phyloP scores from a whole-genome alignment of 2,113 vertebrate species.

The Romanogobio albipinnatus region DNA sequence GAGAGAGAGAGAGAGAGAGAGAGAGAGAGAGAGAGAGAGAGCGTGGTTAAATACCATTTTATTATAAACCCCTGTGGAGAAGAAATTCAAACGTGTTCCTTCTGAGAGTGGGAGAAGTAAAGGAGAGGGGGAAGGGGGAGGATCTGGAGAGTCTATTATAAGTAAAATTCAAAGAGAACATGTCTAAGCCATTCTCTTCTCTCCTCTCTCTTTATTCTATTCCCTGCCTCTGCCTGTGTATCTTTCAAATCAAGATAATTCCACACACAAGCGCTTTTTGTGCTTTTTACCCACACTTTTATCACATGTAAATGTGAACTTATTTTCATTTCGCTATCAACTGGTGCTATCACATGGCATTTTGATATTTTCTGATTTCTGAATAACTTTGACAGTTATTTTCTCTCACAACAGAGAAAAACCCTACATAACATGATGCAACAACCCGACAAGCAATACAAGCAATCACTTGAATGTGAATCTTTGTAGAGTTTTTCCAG shows the following conservation, averaged over 20 bases:
- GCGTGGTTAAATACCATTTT: constrained; percentile 74
- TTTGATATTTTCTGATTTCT: neutral
- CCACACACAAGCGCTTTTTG: neutral
- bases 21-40: constrained; percentile 48
- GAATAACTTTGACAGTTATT: neutral
- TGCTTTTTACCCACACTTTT: neutral
- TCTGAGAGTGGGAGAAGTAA: constrained; percentile 61
- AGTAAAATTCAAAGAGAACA: constrained; percentile 69
- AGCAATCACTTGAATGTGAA: neutral
- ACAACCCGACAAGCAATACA: neutral
- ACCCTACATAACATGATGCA: neutral
- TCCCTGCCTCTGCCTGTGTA: constrained; percentile 53
- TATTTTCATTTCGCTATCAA: neutral
- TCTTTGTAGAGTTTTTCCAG: neutral
- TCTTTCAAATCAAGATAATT: constrained; percentile 20
- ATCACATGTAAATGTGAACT: neutral
- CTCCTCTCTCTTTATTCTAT: constrained; percentile 57
- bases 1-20: neutral
- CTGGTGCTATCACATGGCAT: constrained; percentile 6
- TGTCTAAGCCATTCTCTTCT: constrained; percentile 44
- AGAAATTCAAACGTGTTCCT: constrained; percentile 60
- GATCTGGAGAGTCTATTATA: constrained; percentile 65
- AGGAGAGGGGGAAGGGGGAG: constrained; percentile 46
- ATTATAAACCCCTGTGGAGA: constrained; percentile 66
- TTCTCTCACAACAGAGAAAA: neutral